Evolutionary conservation across 2,113 vertebrate species (phyloP).

Genomic region (Austrofundulus limnaeus): DNA sequence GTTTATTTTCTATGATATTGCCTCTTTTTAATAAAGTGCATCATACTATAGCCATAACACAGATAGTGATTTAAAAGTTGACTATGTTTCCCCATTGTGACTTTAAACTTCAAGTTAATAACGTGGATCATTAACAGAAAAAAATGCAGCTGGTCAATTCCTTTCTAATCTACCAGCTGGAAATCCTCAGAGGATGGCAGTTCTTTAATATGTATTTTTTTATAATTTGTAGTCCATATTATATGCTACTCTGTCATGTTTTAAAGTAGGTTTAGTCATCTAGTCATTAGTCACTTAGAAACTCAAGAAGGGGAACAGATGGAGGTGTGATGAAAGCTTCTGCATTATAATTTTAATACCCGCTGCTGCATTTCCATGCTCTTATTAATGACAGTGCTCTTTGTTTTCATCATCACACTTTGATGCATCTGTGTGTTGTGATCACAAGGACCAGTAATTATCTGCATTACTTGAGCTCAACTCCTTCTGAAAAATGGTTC

Average conservation of each 20-base stretch:
- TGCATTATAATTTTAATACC: slow-evolving; percentile 51
- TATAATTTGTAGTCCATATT: slow-evolving; percentile 41
- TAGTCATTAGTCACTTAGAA: slow-evolving; percentile 34
- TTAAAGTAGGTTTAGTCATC: slow-evolving; percentile 38
- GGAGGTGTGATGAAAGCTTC: slow-evolving; percentile 44
- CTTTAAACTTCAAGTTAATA: neutral
- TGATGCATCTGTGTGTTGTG: slow-evolving; percentile 57
- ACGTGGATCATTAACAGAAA: neutral
- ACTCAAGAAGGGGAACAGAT: slow-evolving; percentile 34
- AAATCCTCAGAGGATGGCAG: slow-evolving; percentile 25
- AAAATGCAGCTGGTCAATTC: slow-evolving; percentile 9
- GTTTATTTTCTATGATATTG: no score
- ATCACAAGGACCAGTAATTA: slow-evolving; percentile 62
- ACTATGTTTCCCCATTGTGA: no score
- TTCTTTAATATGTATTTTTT: slow-evolving; percentile 30
- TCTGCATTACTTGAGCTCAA: slow-evolving; percentile 46
- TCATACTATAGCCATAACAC: no score
- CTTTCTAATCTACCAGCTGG: slow-evolving; percentile 27
- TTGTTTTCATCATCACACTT: slow-evolving; percentile 41
- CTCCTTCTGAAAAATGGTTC: slow-evolving; percentile 64
- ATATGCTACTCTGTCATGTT: slow-evolving; percentile 48
- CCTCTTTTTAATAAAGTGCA: no score
- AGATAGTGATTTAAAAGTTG: no score
- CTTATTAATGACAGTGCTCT: slow-evolving; percentile 50
- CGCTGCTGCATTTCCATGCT: slow-evolving; percentile 44